Evolutionary conservation across 2,797 vertebrate genomes (phyloP).

Genomic region (Phoxinus dragarum): DNA sequence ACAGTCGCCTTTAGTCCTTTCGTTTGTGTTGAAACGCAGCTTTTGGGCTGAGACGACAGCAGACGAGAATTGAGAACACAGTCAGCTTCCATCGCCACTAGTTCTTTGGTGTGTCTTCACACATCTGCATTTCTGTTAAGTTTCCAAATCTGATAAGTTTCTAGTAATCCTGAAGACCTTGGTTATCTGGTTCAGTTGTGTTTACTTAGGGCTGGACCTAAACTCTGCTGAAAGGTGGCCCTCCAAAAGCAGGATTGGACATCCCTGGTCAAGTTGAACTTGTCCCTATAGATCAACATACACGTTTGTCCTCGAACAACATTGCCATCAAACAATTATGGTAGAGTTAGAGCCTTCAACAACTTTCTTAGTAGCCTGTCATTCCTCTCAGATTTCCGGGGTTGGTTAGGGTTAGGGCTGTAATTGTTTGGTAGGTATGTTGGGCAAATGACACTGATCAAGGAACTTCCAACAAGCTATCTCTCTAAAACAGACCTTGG

Average conservation of each 20-base stretch:
- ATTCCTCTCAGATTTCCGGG: not conserved
- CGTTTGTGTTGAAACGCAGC: no score
- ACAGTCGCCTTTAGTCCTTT: no score
- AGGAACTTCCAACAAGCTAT: not conserved
- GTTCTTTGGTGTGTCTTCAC: not conserved
- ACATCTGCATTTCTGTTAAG: not conserved
- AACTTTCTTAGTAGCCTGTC: not conserved
- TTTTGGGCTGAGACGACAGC: no score
- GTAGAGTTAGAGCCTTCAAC: not conserved
- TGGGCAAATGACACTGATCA: not conserved
- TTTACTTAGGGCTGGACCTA: not conserved
- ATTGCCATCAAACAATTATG: not conserved
- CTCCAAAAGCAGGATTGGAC: no score
- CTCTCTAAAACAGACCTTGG: slow-evolving; percentile 1
- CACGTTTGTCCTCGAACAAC: not conserved
- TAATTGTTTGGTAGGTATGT: not conserved
- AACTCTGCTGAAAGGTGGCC: no score
- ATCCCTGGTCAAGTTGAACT: not conserved
- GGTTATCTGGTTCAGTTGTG: not conserved
- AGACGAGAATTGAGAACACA: no score
- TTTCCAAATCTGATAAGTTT: not conserved
- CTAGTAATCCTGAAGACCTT: not conserved
- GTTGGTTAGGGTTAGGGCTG: not conserved
- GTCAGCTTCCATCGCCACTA: no score
- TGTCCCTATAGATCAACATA: not conserved